A percentile compares a stretch with the other conserved stretches of the same genome.
These are phyloP conservation scores for Indicator indicator DNA, from an alignment of 2,113 vertebrate genomes.

Conservation along the genomic window DNA sequence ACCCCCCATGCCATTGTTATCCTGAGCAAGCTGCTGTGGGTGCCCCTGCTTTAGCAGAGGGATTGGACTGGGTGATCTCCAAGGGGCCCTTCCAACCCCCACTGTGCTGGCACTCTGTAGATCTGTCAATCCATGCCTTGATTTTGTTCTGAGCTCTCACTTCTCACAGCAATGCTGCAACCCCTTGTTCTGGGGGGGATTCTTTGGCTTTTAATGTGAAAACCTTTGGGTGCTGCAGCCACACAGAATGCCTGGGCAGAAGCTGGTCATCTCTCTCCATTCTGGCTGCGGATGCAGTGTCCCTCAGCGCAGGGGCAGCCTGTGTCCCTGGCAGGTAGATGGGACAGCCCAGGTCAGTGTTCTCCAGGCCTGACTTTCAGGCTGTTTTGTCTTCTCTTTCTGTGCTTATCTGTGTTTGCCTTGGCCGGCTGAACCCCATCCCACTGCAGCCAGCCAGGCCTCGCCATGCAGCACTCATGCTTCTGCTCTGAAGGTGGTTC, in stretches of 20 bases:
- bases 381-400: not conserved
- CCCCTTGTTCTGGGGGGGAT: rapidly evolving
- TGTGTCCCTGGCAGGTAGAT: not conserved
- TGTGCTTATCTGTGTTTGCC: not conserved
- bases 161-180: not conserved
- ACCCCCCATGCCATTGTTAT: too few relatives aligned
- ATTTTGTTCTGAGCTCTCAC: not conserved
- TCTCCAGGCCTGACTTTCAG: rapidly evolving
- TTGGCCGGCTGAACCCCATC: rapidly evolving
- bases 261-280: rapidly evolving
- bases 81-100: too few relatives aligned
- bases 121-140: not conserved
- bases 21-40: too few relatives aligned
- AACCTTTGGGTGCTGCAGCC: not conserved
- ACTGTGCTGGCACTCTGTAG: too few relatives aligned
- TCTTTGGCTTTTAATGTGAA: not conserved
- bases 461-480: not conserved
- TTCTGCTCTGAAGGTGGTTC: not conserved
- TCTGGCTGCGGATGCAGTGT: not conserved
- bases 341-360: rapidly evolving
- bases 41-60: too few relatives aligned
- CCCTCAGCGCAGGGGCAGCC: not conserved
- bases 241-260: not conserved
- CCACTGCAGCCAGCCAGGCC: not conserved
- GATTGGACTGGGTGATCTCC: too few relatives aligned